Percentiles rank a stretch among this genome's conserved stretches.
Evolutionary conservation across 2,797 vertebrate genomes (phyloP).

Genomic region (Crotalus adamanteus): DNA sequence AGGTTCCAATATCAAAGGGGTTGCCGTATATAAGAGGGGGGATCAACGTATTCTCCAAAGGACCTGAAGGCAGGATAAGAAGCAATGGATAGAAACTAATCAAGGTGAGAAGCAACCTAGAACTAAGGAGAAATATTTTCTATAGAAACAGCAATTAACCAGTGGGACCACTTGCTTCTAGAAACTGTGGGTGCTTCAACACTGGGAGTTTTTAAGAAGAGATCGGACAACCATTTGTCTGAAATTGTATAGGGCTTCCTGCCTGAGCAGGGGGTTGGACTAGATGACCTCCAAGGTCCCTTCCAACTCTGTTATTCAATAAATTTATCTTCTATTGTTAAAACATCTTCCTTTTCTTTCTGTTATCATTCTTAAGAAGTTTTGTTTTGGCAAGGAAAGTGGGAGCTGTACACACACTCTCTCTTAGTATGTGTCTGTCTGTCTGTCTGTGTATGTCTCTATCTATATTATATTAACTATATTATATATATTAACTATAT

Average conservation of each 20-base stretch:
- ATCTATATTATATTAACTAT: background rate
- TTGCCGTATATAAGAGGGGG: background rate
- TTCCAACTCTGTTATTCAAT: background rate
- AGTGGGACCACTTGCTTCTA: background rate
- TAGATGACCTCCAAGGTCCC: background rate
- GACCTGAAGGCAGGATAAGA: no score
- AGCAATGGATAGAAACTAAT: no score
- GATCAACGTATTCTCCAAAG: background rate
- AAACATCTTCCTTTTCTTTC: background rate
- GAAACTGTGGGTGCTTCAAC: background rate
- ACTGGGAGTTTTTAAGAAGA: background rate
- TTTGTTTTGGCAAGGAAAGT: background rate
- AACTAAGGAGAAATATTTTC: background rate
- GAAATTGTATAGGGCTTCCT: background rate
- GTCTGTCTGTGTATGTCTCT: background rate
- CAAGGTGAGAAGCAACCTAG: background rate
- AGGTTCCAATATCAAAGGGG: background rate
- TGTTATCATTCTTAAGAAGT: background rate
- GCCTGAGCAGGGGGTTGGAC: background rate
- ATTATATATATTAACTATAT: no score
- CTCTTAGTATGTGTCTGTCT: background rate
- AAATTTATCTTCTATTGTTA: background rate
- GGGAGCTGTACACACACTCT: background rate
- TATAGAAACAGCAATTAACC: background rate
- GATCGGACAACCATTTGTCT: background rate